Evolutionary conservation across 2,797 vertebrate species (phyloP), one percentile per base, ranked within the genome.

Genomic region (Eidolon dupreanum): DNA sequence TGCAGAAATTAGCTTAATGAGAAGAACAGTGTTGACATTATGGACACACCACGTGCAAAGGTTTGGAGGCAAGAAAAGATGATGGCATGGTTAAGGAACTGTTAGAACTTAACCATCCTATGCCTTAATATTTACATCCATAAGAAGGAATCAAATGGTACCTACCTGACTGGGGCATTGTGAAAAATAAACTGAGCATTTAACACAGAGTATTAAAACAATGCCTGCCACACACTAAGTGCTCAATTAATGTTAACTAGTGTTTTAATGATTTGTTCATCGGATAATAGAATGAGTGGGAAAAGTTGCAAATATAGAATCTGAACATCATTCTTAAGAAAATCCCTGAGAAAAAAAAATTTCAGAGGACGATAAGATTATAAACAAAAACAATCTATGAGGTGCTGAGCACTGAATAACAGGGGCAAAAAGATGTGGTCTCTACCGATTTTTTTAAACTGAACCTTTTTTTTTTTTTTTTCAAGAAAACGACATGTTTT

Each of bases 41-140:
- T 11, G 22, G 19, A n/a, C 22, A n/a, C 19, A 8, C 2, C 1
- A 0, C 1, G 16, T 22, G 0, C 71, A 53, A n/a, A 85, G 33
- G 2, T 51, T 70, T 71, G n/a, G 51, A 94, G 61, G 7, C 12
- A 43, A 71, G 74, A 57, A 88, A 94, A 89, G 22, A 28, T 43
- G 28, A 63, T 1, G 66, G 7, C 33, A 26, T 46, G 2, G 7
- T 6, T 28, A 31, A 82, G 68, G 24, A 77, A 33, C 13, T 26
- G 26, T 51, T 17, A 53, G 26, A 46, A 51, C 3, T 81, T n/a
- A 11, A 63, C 31, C 19, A 13, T 24, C 36, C 71, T 49, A 5
- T 11, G 88, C n/a, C 38, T 78, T 65, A 43, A 46, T 46, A 28
- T 55, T 66, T 66, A 26, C 83, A 75, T 31, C 41, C 63, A 17